Conservation (phyloP, 2,113 vertebrate genomes). For the Tursiops truncatus region DNA sequence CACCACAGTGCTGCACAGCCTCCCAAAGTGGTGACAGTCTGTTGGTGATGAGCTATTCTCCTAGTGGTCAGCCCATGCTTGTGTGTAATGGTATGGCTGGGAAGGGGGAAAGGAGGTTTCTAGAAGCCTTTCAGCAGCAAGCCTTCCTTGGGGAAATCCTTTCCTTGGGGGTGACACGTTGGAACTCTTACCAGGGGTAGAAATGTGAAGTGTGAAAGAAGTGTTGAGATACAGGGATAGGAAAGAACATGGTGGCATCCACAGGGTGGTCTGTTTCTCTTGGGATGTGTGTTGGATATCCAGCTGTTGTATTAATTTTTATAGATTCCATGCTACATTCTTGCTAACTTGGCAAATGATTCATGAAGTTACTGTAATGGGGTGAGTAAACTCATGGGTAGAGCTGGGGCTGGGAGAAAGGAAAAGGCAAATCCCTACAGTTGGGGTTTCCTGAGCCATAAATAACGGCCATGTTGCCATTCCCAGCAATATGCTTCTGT, state of each 20-base stretch:
- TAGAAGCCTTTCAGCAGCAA: slow-evolving; percentile 27
- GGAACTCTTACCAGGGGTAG: slow-evolving; percentile 38
- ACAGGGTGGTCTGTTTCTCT: slow-evolving; percentile 55
- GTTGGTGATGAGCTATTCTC: neutral
- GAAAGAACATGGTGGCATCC: neutral
- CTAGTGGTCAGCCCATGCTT: neutral
- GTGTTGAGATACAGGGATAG: neutral
- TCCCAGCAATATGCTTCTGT: slow-evolving; percentile 72
- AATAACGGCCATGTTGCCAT: slow-evolving; percentile 47
- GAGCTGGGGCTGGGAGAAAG: neutral
- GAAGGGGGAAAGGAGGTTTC: neutral
- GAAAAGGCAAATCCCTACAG: slow-evolving; percentile 43
- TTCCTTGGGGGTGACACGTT: neutral
- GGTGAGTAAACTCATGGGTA: neutral
- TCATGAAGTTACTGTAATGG: slow-evolving; percentile 38
- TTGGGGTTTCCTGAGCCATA: slow-evolving; percentile 70
- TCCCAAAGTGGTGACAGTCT: neutral
- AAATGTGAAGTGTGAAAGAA: slow-evolving; percentile 66
- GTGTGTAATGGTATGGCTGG: neutral
- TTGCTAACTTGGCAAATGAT: slow-evolving; percentile 59
- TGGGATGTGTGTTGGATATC: neutral
- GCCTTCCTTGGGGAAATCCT: neutral
- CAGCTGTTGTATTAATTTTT: slow-evolving; percentile 54
- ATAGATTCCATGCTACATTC: slow-evolving; percentile 34
- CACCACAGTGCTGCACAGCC: neutral